Percentiles rank a stretch among this genome's conserved stretches.
These are phyloP conservation scores for Drosophila bipectinata DNA, from an alignment of 1,140 invertebrate species.

Conservation along the genomic window DNA sequence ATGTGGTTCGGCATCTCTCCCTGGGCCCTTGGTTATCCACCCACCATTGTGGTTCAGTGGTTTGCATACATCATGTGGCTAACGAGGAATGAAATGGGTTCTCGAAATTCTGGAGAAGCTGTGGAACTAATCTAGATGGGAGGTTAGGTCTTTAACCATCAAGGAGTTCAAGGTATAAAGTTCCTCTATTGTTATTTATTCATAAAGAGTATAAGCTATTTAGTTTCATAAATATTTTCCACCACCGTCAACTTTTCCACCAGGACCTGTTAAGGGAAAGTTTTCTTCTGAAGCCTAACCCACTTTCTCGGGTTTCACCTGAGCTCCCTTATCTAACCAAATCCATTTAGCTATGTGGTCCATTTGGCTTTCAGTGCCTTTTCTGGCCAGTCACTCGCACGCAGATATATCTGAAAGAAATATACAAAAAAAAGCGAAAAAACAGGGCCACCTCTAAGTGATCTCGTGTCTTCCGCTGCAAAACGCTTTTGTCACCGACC, in stretches of 20 bases:
- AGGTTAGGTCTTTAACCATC: neutral
- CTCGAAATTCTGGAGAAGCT: neutral
- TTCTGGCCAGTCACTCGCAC: slow-evolving; percentile 21
- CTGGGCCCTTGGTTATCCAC: slow-evolving; percentile 11
- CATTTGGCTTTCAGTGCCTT: slow-evolving; percentile 15
- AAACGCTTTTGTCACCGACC: slow-evolving; percentile 38
- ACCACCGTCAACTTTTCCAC: neutral
- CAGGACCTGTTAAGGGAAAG: slow-evolving; percentile 1
- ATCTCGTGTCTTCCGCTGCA: slow-evolving; percentile 8
- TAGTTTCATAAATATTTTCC: neutral
- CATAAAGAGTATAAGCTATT: too few species aligned
- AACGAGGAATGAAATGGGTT: neutral
- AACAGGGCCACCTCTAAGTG: slow-evolving; percentile 32
- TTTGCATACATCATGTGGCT: slow-evolving; percentile 18
- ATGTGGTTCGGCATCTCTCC: neutral
- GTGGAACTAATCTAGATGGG: neutral
- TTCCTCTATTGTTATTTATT: too few species aligned
- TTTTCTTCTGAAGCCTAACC: neutral
- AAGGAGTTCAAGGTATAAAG: neutral
- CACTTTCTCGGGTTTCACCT: slow-evolving; percentile 21
- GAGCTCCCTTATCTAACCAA: slow-evolving; percentile 20
- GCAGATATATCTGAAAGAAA: slow-evolving; percentile 1
- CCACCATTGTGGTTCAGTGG: slow-evolving; percentile 9
- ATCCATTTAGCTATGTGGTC: slow-evolving; percentile 19
- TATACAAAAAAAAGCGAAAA: slow-evolving; percentile 4